These are phyloP conservation scores for Linepithema humile DNA, from an alignment of 1,140 invertebrate genomes.

Conservation along the genomic window DNA sequence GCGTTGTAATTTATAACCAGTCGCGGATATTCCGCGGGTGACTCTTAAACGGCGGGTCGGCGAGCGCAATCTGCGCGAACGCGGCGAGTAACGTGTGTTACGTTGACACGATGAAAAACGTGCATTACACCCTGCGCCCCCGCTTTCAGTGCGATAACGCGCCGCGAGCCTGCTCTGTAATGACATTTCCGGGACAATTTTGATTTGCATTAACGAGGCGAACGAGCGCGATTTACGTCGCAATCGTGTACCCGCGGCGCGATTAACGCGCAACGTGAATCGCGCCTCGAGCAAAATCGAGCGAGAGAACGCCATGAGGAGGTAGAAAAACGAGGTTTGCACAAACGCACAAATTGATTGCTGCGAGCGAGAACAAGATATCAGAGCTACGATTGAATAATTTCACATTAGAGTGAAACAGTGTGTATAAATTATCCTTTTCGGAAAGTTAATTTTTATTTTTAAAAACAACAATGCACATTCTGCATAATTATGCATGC, in stretches of 20 bases:
- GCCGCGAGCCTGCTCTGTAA: conserved; percentile 17
- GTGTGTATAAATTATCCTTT: background rate
- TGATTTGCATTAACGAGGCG: conserved; percentile 54
- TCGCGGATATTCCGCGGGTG: conserved; percentile 38
- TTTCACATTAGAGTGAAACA: background rate
- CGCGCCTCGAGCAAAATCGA: conserved; percentile 17
- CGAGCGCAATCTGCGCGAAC: conserved; percentile 37
- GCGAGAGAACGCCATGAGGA: background rate
- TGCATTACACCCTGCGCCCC: background rate
- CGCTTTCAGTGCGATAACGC: conserved; percentile 35
- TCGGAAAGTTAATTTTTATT: background rate
- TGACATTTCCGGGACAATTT: conserved; percentile 55
- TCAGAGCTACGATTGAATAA: background rate
- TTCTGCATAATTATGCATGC: background rate
- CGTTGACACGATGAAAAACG: conserved; percentile 48
- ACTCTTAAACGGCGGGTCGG: conserved; percentile 30
- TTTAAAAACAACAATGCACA: background rate
- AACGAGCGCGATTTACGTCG: conserved; percentile 43
- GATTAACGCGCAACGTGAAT: conserved; percentile 1
- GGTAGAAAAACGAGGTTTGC: conserved; percentile 1
- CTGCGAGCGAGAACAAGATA: background rate
- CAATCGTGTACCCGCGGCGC: conserved; percentile 29
- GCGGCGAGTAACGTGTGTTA: conserved; percentile 30
- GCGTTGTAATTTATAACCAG: conserved; percentile 54
- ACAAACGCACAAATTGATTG: conserved; percentile 31